Evolutionary conservation across 64 coral and sea anemone species (phyloP).

Genomic region (Montipora sp.): DNA sequence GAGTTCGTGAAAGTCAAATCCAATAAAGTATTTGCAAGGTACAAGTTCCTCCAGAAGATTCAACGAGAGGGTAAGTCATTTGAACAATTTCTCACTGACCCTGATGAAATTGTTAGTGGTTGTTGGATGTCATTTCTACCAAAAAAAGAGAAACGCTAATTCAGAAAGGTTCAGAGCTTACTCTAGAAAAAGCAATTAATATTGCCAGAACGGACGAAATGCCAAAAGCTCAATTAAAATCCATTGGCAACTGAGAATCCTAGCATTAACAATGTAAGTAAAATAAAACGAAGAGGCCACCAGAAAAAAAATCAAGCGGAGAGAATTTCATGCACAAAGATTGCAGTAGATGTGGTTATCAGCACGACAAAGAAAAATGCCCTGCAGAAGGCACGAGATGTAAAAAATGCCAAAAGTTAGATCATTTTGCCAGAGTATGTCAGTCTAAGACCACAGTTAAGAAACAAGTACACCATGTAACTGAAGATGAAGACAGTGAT

Average conservation of each 20-base stretch:
- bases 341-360: slow-evolving; percentile 25
- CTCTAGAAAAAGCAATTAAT: slow-evolving; percentile 18
- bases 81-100: neutral
- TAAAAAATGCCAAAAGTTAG: neutral
- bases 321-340: neutral
- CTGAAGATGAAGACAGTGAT: slow-evolving; percentile 1
- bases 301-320: too few species aligned
- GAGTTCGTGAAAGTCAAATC: neutral
- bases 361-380: slow-evolving; percentile 39
- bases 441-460: neutral
- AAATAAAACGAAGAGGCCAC: too few species aligned
- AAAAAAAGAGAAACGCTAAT: slow-evolving; percentile 40
- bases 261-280: neutral
- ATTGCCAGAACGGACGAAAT: neutral
- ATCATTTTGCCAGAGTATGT: neutral
- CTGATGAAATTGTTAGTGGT: slow-evolving; percentile 46
- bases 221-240: slow-evolving; percentile 30
- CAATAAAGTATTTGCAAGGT: slow-evolving; percentile 26
- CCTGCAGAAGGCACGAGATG: slow-evolving; percentile 38
- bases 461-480: neutral
- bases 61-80: slow-evolving; percentile 58
- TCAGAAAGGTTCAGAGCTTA: slow-evolving; percentile 54
- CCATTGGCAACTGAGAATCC: slow-evolving; percentile 26
- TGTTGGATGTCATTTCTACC: slow-evolving; percentile 26
- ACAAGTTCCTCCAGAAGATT: slow-evolving; percentile 53